phyloP scores from a whole-genome alignment of 2,888 invertebrate species.

The Caenorhabditis uteleia region DNA sequence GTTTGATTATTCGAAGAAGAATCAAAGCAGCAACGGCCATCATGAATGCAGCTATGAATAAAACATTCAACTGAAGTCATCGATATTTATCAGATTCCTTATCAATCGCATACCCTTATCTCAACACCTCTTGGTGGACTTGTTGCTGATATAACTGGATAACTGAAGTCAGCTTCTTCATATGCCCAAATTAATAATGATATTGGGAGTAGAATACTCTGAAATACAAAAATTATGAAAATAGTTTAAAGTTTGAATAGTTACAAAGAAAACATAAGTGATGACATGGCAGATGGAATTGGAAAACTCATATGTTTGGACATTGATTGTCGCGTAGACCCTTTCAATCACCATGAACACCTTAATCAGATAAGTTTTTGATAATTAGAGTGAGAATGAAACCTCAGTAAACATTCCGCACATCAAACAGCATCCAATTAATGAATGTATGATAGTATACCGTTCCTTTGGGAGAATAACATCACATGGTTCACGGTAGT shows the following conservation, averaged over 20 bases:
- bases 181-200: constrained; percentile 26
- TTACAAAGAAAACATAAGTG: constrained; percentile 15
- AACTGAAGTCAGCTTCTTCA: constrained; percentile 19
- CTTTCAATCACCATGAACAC: constrained; percentile 30
- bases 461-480: constrained; percentile 13
- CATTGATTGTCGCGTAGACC: constrained; percentile 24
- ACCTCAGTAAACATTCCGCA: constrained; percentile 35
- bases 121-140: constrained; percentile 32
- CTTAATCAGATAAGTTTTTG: constrained; percentile 2
- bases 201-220: constrained; percentile 24
- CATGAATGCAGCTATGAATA: constrained; percentile 21
- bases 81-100: not conserved
- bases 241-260: not conserved
- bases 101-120: constrained; percentile 4
- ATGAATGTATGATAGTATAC: constrained; percentile 23
- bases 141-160: constrained; percentile 27
- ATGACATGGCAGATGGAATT: constrained; percentile 12
- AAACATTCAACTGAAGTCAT: constrained; percentile 19
- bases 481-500: constrained; percentile 19
- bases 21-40: constrained; percentile 26
- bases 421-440: constrained; percentile 22
- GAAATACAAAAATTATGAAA: not conserved
- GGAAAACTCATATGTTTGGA: constrained; percentile 21
- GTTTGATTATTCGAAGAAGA: constrained; percentile 20
- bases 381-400: not conserved